Evolutionary conservation across 2,888 invertebrate genomes (phyloP).

Genomic region (Petrolisthes cinctipes): DNA sequence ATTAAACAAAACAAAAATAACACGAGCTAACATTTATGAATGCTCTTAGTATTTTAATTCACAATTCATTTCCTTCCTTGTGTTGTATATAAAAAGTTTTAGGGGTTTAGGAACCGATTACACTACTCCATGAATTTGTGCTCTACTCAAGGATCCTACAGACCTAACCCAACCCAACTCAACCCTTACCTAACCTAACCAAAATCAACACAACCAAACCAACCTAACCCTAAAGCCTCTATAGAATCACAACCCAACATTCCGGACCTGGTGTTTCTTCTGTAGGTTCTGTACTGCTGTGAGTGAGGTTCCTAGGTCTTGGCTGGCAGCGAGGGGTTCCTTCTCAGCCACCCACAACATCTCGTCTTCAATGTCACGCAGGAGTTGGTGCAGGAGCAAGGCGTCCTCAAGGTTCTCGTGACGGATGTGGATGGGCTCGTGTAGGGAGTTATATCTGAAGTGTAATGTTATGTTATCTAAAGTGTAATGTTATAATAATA

Average conservation of each 20-base stretch:
- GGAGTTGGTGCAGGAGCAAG: slow-evolving; percentile 83
- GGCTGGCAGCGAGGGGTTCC: slow-evolving; percentile 81
- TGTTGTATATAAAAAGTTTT: no score
- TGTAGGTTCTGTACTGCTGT: slow-evolving; percentile 84
- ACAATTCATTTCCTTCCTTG: no score
- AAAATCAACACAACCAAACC: neutral
- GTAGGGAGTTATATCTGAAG: slow-evolving; percentile 71
- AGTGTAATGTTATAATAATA: neutral
- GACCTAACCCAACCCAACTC: no score
- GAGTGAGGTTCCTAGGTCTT: slow-evolving; percentile 88
- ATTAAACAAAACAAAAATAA: no score
- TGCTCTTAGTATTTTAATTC: no score
- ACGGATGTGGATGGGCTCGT: slow-evolving; percentile 90
- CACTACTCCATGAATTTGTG: no score
- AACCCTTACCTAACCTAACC: no score
- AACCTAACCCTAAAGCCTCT: neutral
- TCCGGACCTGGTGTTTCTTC: slow-evolving; percentile 72
- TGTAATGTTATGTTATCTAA: slow-evolving; percentile 17
- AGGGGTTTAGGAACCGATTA: no score
- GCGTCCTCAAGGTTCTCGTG: slow-evolving; percentile 94
- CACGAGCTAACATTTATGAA: no score
- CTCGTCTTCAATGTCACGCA: slow-evolving; percentile 78
- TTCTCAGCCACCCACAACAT: slow-evolving; percentile 89
- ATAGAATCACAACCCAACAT: no score
- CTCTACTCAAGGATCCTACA: no score